Evolutionary conservation across 2,113 vertebrate genomes (phyloP), one percentile per base, ranked within the genome.

Genomic region (Hippoglossus stenolepis): DNA sequence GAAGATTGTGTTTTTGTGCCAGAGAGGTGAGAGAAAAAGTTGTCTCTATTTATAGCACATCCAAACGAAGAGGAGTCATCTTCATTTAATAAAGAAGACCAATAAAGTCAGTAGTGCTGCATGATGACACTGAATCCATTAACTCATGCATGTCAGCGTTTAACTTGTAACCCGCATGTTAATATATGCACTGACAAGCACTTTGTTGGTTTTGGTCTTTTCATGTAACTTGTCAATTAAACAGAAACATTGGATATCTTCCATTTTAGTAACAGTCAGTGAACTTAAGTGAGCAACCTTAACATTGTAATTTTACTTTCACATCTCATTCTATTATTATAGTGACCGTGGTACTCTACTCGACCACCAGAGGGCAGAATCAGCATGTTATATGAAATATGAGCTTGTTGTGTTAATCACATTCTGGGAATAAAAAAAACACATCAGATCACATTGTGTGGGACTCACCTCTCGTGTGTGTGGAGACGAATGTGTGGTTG

Each of bases 361-460:
- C 20, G n/a, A 24, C 85, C 94, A 92, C 84, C 23, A 93, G 93
- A 75, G 82, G 90, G 90, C 70, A 87, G 65, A 83, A 88, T 60
- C 62, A 28, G 94, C 96, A 95, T 95, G 94, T 95, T 88, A 96
- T 94, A n/a, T 20, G n/a, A 31, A 70, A 5, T 18, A 9, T 28
- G 21, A n/a, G 60, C 18, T 18, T 72, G 23, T 45, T 31, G 17
- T 8, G 5, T 65, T 47, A 10, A 58, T n/a, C 23, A 45, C 13
- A n/a, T 23, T 61, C 12, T 8, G 2, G 14, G 59, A 21, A 45
- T 15, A 60, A 59, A 43, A 40, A 11, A 43, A 40, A 51, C 57
- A 20, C 21, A 28, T 13, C 17, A 51, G 47, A 5, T 63, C 3
- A 57, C 13, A 47, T 15, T 53, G 18, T 18, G 5, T 2, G 23